Evolutionary conservation across 1,140 invertebrate species (phyloP).

Genomic region (Procambarus clarkii): DNA sequence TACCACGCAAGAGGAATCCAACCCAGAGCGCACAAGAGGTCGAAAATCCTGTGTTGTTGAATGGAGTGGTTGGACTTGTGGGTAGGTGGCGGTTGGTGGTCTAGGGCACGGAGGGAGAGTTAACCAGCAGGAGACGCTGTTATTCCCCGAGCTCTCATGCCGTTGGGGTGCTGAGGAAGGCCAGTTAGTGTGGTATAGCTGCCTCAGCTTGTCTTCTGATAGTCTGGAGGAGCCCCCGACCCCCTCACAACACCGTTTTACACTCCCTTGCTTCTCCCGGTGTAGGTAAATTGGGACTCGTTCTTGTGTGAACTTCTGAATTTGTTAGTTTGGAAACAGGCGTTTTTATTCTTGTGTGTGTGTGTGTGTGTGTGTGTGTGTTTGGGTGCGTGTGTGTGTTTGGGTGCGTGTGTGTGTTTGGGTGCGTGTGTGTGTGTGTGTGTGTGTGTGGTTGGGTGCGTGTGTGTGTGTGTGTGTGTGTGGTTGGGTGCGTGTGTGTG

Average conservation of each 20-base stretch:
- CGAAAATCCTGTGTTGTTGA: not conserved
- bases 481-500: not conserved
- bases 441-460: not conserved
- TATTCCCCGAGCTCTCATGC: not conserved
- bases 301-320: too few species aligned
- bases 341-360: not conserved
- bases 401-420: not conserved
- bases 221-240: too few species aligned
- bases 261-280: not conserved
- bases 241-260: not conserved
- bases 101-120: not conserved
- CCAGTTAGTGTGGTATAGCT: not conserved
- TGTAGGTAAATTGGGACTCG: too few species aligned
- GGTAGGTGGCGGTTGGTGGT: not conserved
- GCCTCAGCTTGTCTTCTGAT: not conserved
- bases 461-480: not conserved
- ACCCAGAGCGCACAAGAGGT: not conserved
- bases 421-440: not conserved
- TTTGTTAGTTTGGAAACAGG: not conserved
- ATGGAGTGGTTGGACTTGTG: not conserved
- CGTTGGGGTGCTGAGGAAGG: not conserved
- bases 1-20: not conserved
- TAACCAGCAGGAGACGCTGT: not conserved
- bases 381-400: not conserved
- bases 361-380: not conserved